These are phyloP conservation scores for Netelia melanura DNA, from an alignment of 2,888 invertebrate species.

Conservation along the genomic window DNA sequence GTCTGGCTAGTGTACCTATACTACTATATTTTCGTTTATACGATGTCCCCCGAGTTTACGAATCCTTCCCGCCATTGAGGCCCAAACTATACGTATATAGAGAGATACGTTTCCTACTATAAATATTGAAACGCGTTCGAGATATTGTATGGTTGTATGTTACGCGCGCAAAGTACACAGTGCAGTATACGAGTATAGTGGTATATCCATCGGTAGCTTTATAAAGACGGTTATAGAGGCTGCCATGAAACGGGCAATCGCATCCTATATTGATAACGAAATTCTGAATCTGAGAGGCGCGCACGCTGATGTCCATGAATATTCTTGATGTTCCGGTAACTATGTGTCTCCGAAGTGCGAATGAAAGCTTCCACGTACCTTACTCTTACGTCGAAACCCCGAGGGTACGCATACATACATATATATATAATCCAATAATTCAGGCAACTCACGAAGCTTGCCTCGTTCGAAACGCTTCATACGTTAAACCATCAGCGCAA, in stretches of 20 bases:
- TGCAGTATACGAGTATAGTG: not conserved
- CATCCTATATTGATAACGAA: constrained; percentile 34
- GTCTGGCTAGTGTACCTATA: constrained; percentile 5
- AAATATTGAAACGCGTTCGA: constrained; percentile 34
- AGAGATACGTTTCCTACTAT: constrained; percentile 34
- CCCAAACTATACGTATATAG: constrained; percentile 28
- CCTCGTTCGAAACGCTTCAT: no score
- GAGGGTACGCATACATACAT: no score
- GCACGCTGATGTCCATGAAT: constrained; percentile 28
- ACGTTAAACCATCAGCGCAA: no score
- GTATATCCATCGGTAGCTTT: constrained; percentile 20
- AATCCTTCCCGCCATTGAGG: constrained; percentile 59
- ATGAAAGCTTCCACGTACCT: not conserved
- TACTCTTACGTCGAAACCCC: not conserved
- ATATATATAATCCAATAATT: no score
- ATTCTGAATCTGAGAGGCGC: constrained; percentile 19
- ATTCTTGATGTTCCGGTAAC: constrained; percentile 2
- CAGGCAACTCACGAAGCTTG: no score
- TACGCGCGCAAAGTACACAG: constrained; percentile 36
- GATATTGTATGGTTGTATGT: constrained; percentile 47
- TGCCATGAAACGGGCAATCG: constrained; percentile 1
- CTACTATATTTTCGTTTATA: constrained; percentile 23
- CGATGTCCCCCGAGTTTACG: constrained; percentile 60
- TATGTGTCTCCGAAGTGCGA: not conserved
- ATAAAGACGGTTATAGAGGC: constrained; percentile 42